A percentile compares a stretch with the other conserved stretches of the same genome.
These are phyloP conservation scores for Odontomachus brunneus DNA, from an alignment of 1,140 invertebrate species.

Conservation along the genomic window DNA sequence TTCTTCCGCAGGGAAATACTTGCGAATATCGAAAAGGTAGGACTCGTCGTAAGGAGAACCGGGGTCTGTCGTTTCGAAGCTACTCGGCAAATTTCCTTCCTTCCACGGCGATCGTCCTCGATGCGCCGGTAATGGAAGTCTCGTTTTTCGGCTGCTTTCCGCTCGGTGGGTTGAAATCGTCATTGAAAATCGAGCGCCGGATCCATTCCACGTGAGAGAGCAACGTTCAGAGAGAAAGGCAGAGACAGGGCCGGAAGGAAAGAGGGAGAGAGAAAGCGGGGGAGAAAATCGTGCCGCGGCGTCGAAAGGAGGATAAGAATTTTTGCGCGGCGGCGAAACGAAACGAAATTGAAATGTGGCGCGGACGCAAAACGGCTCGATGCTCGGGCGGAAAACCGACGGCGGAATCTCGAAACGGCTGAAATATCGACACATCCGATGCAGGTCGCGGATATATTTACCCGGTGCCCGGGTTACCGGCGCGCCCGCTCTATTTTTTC, in stretches of 20 bases:
- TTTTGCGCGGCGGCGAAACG: constrained; percentile 48
- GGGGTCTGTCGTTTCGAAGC: neutral
- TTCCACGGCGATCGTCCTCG: neutral
- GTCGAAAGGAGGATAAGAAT: constrained; percentile 64
- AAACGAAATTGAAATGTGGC: constrained; percentile 68
- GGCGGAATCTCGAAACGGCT: constrained; percentile 61
- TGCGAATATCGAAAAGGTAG: constrained; percentile 12
- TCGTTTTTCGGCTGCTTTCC: neutral
- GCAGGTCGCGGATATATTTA: constrained; percentile 68
- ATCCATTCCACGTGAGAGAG: neutral
- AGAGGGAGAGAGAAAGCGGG: neutral
- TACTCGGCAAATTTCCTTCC: neutral
- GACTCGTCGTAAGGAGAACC: neutral
- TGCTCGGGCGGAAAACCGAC: constrained; percentile 48
- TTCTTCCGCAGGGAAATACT: constrained; percentile 10
- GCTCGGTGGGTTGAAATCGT: constrained; percentile 53
- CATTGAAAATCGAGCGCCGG: constrained; percentile 50
- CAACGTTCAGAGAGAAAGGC: neutral
- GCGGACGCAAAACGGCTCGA: constrained; percentile 59
- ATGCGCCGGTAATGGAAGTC: constrained; percentile 1
- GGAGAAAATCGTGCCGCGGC: constrained; percentile 8
- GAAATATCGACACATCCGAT: constrained; percentile 72
- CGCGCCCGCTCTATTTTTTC: neutral
- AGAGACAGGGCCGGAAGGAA: neutral
- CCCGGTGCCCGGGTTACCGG: constrained; percentile 21